A percentile compares a stretch with the other conserved stretches of the same genome.
Evolutionary conservation across 2,888 invertebrate genomes (phyloP).

Genomic region (Thyatira batis): DNA sequence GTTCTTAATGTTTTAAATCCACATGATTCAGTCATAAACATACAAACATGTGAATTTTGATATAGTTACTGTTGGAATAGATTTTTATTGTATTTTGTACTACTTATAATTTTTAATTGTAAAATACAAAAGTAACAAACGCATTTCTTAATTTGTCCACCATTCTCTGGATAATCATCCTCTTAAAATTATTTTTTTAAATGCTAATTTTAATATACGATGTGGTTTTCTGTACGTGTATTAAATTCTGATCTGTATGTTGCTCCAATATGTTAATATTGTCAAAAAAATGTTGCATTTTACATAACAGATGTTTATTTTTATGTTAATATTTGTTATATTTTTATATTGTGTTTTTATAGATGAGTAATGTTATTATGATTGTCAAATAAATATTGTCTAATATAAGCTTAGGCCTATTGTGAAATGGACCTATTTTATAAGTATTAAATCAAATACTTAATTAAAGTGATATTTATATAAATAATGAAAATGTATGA

Average conservation of each 20-base stretch:
- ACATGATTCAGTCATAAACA: too few relatives aligned
- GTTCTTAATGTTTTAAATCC: too few relatives aligned
- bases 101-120: too few relatives aligned
- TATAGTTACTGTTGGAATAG: too few relatives aligned
- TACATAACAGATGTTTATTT: slow-evolving; percentile 1
- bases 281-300: background rate
- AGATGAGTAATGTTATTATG: background rate
- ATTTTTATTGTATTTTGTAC: too few relatives aligned
- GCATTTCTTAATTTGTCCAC: too few relatives aligned
- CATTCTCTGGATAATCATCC: background rate
- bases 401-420: background rate
- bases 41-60: too few relatives aligned
- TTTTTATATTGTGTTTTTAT: slow-evolving; percentile 2
- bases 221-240: too few relatives aligned
- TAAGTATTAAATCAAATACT: background rate
- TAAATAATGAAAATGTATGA: background rate
- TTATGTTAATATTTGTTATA: slow-evolving; percentile 1
- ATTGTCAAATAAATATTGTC: background rate
- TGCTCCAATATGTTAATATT: background rate
- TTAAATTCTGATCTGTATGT: background rate
- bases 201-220: too few relatives aligned
- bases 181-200: background rate
- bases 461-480: background rate
- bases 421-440: background rate
- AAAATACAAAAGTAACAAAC: too few relatives aligned